These are phyloP conservation scores for Zaprionus taronus DNA, from an alignment of 1,140 invertebrate genomes.

Conservation along the genomic window DNA sequence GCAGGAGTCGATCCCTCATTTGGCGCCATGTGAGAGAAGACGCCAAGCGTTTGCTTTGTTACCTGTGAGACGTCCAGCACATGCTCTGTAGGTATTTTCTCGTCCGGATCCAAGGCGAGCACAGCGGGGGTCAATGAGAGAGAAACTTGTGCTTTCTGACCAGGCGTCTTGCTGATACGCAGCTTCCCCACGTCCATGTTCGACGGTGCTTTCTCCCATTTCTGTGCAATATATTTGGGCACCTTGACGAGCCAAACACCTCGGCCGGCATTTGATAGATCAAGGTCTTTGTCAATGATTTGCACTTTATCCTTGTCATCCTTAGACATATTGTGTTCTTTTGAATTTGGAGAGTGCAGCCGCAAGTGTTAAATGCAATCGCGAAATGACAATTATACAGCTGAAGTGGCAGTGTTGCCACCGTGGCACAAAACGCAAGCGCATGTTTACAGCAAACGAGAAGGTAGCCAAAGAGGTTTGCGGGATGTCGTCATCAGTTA, in stretches of 20 bases:
- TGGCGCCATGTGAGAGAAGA: conserved; percentile 92
- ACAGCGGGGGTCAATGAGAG: conserved; percentile 86
- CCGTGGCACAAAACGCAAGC: not conserved
- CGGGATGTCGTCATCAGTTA: conserved; percentile 7
- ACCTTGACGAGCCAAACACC: conserved; percentile 99
- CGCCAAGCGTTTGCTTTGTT: conserved; percentile 93
- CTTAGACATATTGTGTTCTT: conserved; percentile 69
- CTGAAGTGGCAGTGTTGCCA: conserved; percentile 21
- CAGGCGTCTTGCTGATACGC: conserved; percentile 86
- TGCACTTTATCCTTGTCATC: conserved; percentile 76
- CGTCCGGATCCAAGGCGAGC: conserved; percentile 76
- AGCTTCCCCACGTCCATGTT: conserved; percentile 87
- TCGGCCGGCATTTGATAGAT: conserved; percentile 93
- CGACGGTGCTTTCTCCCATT: conserved; percentile 92
- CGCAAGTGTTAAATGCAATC: conserved; percentile 25
- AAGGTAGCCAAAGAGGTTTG: not conserved
- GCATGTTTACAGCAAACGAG: not conserved
- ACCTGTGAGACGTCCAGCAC: conserved; percentile 95
- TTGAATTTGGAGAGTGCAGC: conserved; percentile 28
- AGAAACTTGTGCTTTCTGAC: conserved; percentile 86
- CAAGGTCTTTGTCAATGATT: conserved; percentile 89
- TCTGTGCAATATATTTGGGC: conserved; percentile 96
- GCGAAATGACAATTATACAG: conserved; percentile 25
- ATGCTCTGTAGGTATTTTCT: conserved; percentile 88
- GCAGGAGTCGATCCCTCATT: conserved; percentile 27